Base-by-base conservation (phyloP, 2,888 invertebrate species). In the Ashinkailepas kermadecensis region DNA sequence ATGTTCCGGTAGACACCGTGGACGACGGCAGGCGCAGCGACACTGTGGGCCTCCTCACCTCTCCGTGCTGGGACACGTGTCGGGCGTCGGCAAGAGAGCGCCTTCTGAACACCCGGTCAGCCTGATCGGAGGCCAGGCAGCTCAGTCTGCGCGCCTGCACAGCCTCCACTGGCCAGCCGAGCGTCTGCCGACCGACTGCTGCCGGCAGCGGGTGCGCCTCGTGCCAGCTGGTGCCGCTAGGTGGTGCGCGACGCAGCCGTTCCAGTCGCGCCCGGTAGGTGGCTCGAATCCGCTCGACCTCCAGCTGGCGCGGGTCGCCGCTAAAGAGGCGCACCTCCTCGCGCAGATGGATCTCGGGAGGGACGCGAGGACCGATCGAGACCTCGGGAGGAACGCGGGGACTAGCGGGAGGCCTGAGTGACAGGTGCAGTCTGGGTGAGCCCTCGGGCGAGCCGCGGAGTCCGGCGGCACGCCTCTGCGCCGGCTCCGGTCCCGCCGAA, bases 241-340 rank as follows among this genome's bases (percentile, higher is more conserved):
- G 23, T 21, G 74, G 74, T 21, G 74, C 10, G 21, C 54, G 74
- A 3, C 21, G 74, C 54, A 59, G 59, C 56, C 25, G 74, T 21
- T 74, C 74, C 6, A 21, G 21, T 18, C 74, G 56, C 74, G 74
- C 54, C 56, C 74, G 54, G 74, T 74, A 74, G 54, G 56, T 21
- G 74, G 74, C 74, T 54, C 74, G 74, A 56, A 74, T 74, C 10
- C 54, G 74, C 18, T 74, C 74, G 56, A 74, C 74, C 56, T 74
- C 56, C 13, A 54, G 54, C 74, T 74, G 74, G 21, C 74, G 74
- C 4, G 54, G 74, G 4, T 23, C 56, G 39, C 56, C 70, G 6
- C 39, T 18, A 13, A 25, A 25, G 13, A 70, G 74, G 21, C 10
- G 74, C 54, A 56, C 54, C 74, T 18, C 54, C 9, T 54, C 74